Percentiles rank a stretch among this genome's conserved stretches.
Evolutionary conservation across 2,888 invertebrate genomes (phyloP).

Genomic region (Pharmacophagus antenor): DNA sequence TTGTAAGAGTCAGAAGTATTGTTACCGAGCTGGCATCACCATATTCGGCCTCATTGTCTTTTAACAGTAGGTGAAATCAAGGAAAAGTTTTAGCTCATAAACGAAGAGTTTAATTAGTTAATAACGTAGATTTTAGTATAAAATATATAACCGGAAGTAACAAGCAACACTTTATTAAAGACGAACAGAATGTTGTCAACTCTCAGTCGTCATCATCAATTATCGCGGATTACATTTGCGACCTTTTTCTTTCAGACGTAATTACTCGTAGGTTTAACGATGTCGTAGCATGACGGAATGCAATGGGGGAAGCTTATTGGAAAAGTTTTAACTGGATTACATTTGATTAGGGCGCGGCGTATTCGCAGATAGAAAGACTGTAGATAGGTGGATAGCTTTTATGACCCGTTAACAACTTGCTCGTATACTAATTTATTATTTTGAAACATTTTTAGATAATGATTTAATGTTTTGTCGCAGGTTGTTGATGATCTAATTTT

Average conservation of each 20-base stretch:
- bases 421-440: background rate
- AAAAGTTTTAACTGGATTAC: constrained; percentile 70
- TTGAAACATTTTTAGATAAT: background rate
- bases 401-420: constrained; percentile 26
- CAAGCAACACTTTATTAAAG: too few relatives aligned
- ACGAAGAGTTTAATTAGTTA: too few relatives aligned
- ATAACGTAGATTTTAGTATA: too few relatives aligned
- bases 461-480: background rate
- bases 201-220: constrained; percentile 36
- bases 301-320: constrained; percentile 70
- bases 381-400: constrained; percentile 9
- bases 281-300: constrained; percentile 46
- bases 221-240: constrained; percentile 39
- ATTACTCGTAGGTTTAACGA: constrained; percentile 41
- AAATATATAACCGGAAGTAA: too few relatives aligned
- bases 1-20: too few relatives aligned
- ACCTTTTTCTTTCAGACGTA: constrained; percentile 34
- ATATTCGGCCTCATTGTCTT: too few relatives aligned
- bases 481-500: background rate
- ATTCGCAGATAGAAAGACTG: constrained; percentile 23
- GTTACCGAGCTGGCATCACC: too few relatives aligned
- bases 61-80: too few relatives aligned
- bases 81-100: too few relatives aligned
- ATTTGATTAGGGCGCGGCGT: constrained; percentile 29
- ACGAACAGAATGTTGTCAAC: constrained; percentile 14